Evolutionary conservation across 2,888 invertebrate species (phyloP).

Genomic region (Mythimna ferrago): DNA sequence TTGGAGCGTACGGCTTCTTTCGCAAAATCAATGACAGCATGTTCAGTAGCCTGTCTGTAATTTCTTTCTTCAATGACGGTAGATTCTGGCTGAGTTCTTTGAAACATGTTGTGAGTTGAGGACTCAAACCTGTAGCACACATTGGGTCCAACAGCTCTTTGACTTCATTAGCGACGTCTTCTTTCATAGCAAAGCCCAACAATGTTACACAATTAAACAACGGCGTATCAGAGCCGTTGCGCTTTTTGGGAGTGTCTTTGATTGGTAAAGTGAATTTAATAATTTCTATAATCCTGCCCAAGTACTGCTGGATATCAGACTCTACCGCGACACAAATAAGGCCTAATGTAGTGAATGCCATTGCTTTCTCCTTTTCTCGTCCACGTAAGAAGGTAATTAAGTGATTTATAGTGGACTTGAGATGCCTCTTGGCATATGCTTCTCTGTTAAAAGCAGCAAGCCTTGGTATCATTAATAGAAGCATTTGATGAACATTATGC

Average conservation of each 20-base stretch:
- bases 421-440: constrained; percentile 94
- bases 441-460: constrained; percentile 97
- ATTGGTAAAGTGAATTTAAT: constrained; percentile 94
- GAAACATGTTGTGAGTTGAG: constrained; percentile 97
- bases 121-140: constrained; percentile 97
- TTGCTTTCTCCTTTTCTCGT: constrained; percentile 96
- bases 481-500: constrained; percentile 95
- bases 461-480: constrained; percentile 96
- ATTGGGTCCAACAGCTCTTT: constrained; percentile 97
- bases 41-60: constrained; percentile 97
- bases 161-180: constrained; percentile 94
- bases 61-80: constrained; percentile 96
- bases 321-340: constrained; percentile 97
- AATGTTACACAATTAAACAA: constrained; percentile 99
- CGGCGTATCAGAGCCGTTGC: constrained; percentile 94
- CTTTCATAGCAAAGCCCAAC: constrained; percentile 96
- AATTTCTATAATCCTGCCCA: constrained; percentile 96
- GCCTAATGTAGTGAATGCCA: constrained; percentile 98
- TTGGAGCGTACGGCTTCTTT: constrained; percentile 94
- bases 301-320: constrained; percentile 94
- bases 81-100: constrained; percentile 97
- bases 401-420: constrained; percentile 94
- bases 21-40: constrained; percentile 97
- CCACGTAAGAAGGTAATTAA: constrained; percentile 94
- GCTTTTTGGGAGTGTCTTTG: constrained; percentile 95